Evolutionary conservation across 2,888 invertebrate species (phyloP).

Genomic region (Melanophora roralis): DNA sequence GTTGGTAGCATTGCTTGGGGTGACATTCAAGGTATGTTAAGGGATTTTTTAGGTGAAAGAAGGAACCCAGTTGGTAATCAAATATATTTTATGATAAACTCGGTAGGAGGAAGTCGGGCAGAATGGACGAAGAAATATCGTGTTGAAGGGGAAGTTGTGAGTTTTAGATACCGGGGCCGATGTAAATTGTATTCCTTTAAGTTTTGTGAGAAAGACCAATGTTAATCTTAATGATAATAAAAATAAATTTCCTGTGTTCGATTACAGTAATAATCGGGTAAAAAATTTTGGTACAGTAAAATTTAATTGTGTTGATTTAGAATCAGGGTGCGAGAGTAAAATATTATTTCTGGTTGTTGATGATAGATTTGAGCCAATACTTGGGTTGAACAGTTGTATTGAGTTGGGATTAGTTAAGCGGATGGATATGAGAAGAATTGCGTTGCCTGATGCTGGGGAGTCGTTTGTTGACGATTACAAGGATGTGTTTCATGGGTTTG

Average conservation of each 20-base stretch:
- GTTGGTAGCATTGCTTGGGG: too few relatives aligned
- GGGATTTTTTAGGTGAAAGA: too few relatives aligned
- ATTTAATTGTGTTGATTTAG: background rate
- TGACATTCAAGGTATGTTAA: too few relatives aligned
- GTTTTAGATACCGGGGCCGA: constrained; percentile 60
- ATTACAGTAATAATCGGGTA: constrained; percentile 35
- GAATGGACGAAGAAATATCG: constrained; percentile 46
- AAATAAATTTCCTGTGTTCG: background rate
- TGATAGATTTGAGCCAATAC: constrained; percentile 33
- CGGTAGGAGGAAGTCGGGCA: background rate
- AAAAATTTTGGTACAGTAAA: constrained; percentile 23
- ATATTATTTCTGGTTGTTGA: constrained; percentile 38
- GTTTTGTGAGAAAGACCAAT: constrained; percentile 41
- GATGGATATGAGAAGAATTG: background rate
- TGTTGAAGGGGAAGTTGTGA: constrained; percentile 32
- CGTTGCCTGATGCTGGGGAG: background rate
- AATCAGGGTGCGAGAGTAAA: background rate
- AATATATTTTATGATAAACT: too few relatives aligned
- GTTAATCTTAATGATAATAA: background rate
- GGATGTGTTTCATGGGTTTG: constrained; percentile 16
- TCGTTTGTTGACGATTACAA: background rate
- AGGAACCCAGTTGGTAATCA: too few relatives aligned
- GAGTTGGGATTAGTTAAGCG: constrained; percentile 10
- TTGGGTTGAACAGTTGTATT: constrained; percentile 10
- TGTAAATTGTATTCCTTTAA: constrained; percentile 58